Evolutionary conservation across 1,140 invertebrate species (phyloP).

Genomic region (Hyles euphorbiae): DNA sequence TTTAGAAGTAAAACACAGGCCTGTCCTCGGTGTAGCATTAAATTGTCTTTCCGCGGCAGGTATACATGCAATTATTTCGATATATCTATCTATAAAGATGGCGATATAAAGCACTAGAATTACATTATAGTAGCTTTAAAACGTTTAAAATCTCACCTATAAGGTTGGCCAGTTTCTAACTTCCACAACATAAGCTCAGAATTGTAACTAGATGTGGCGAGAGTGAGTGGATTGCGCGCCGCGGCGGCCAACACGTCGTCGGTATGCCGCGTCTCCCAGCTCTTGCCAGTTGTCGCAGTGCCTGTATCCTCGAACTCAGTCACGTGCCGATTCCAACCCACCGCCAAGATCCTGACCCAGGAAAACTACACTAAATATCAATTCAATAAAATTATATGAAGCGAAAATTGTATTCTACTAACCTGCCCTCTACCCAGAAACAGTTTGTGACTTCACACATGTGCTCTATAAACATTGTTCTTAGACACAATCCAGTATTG

Average conservation of each 20-base stretch:
- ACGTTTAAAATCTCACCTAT: constrained; percentile 45
- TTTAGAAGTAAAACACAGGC: too few relatives aligned
- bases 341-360: constrained; percentile 77
- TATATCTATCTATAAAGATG: too few relatives aligned
- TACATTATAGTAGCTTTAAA: too few relatives aligned
- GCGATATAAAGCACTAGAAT: too few relatives aligned
- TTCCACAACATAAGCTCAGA: constrained; percentile 88
- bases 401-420: neutral
- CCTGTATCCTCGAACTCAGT: constrained; percentile 82
- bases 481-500: constrained; percentile 82
- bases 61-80: too few relatives aligned
- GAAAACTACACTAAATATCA: neutral
- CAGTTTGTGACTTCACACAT: constrained; percentile 78
- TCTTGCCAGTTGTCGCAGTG: constrained; percentile 72
- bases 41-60: too few relatives aligned
- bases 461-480: constrained; percentile 78
- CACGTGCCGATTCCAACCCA: constrained; percentile 82
- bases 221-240: constrained; percentile 76
- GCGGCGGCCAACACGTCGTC: constrained; percentile 84
- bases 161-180: constrained; percentile 82
- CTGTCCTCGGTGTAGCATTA: too few relatives aligned
- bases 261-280: constrained; percentile 81
- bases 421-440: constrained; percentile 77
- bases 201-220: constrained; percentile 83
- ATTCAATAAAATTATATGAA: too few relatives aligned